These are phyloP conservation scores for Trichogramma dendrolimi DNA, from an alignment of 2,888 invertebrate genomes.

Conservation along the genomic window DNA sequence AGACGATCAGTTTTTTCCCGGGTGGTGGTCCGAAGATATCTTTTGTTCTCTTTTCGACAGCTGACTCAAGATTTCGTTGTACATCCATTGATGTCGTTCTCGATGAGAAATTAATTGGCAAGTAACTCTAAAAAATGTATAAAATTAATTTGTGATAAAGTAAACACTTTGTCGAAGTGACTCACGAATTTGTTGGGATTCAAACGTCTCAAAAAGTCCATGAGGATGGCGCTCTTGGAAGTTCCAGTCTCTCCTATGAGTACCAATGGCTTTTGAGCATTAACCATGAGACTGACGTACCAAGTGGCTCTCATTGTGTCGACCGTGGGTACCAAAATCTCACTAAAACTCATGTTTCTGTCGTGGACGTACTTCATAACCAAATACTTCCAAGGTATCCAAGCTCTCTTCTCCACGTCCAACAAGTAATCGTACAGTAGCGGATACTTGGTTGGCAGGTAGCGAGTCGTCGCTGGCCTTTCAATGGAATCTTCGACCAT, in stretches of 20 bases:
- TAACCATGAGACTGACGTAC: conserved; percentile 72
- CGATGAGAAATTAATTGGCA: conserved; percentile 87
- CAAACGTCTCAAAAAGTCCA: conserved; percentile 72
- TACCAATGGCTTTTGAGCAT: conserved; percentile 73
- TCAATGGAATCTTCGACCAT: conserved; percentile 63
- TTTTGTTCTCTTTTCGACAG: conserved; percentile 85
- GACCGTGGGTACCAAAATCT: conserved; percentile 85
- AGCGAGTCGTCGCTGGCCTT: conserved; percentile 64
- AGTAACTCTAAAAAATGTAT: conserved; percentile 58
- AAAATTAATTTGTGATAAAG: not conserved
- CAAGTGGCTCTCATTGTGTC: conserved; percentile 80
- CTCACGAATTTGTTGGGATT: conserved; percentile 66
- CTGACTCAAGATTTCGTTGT: conserved; percentile 80
- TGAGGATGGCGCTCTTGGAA: conserved; percentile 86
- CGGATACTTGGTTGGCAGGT: conserved; percentile 68
- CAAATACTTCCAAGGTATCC: conserved; percentile 83
- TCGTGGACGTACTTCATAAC: conserved; percentile 76
- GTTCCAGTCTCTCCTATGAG: conserved; percentile 89
- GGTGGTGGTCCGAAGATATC: conserved; percentile 85
- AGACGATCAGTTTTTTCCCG: conserved; percentile 83
- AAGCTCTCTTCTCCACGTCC: conserved; percentile 62
- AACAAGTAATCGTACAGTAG: conserved; percentile 80
- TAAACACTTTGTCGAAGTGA: conserved; percentile 21
- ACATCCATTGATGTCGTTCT: conserved; percentile 88
- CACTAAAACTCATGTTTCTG: conserved; percentile 65